Evolutionary conservation across 1,140 invertebrate species (phyloP), one percentile per base, ranked within the genome.

Genomic region (Adoxophyes honmai): DNA sequence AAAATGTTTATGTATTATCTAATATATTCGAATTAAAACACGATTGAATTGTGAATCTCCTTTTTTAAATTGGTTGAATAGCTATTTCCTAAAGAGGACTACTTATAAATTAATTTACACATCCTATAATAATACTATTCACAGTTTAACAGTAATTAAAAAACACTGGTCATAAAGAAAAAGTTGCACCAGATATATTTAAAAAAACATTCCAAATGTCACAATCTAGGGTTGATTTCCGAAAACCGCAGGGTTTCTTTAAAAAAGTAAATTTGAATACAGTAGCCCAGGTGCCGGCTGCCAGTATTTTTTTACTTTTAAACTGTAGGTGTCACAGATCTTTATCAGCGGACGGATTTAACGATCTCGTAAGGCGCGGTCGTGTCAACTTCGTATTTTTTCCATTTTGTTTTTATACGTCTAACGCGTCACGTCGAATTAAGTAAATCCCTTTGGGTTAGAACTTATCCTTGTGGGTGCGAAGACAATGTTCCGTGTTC

Each of bases 241-340:
- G 73, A 78, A 66, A 79, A 71, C 78, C 65, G 66, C 76, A 65
- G 77, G 78, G 77, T 75, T 77, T 72, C 66, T 51, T n/a, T 59
- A 64, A 81, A 86, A 85, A 83, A 76, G 70, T 55, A 66, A 55
- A 87, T 87, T 87, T 85, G 73, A 87, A 87, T 85, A 85, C 84
- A 84, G 84, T 85, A 87, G 79, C 70, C 75, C 81, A 81, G 80
- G 68, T 80, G 78, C 11, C 64, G 70, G 70, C 62, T 74, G 68
- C 70, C 67, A 70, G 15, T 69, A 70, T 70, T 78, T 73, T 70
- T 73, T 68, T 64, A 58, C 64, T 72, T 75, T 70, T 64, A 68
- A 73, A 69, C 60, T 59, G 55, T 72, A 84, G 81, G 81, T 86
- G 83, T 85, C 83, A 86, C 81, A 75, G 83, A 86, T 86, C 76